Evolutionary conservation across 2,888 invertebrate species (phyloP).

Genomic region (Drosophila ustulata): DNA sequence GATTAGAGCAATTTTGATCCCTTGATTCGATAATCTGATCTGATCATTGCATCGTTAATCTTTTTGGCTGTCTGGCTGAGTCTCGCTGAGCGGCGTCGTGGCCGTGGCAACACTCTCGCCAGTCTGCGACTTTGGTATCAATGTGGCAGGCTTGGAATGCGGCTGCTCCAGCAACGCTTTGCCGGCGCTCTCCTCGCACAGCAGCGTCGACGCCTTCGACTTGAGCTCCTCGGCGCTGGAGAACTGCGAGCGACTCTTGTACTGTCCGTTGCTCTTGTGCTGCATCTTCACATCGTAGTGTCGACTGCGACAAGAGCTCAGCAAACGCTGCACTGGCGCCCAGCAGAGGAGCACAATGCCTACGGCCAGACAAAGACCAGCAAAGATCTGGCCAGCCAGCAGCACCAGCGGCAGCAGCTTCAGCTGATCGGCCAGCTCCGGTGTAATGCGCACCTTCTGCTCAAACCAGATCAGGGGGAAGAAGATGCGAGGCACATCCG

Average conservation of each 20-base stretch:
- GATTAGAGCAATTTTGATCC: conserved; percentile 50
- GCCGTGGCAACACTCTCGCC: conserved; percentile 65
- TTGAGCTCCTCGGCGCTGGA: conserved; percentile 71
- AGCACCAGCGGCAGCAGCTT: conserved; percentile 86
- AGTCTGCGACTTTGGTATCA: conserved; percentile 67
- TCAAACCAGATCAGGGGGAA: conserved; percentile 93
- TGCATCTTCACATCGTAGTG: conserved; percentile 64
- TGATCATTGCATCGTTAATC: conserved; percentile 30
- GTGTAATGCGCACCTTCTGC: conserved; percentile 88
- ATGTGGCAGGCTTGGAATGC: conserved; percentile 20
- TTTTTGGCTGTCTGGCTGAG: conserved; percentile 32
- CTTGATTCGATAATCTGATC: too few relatives aligned
- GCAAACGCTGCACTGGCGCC: conserved; percentile 75
- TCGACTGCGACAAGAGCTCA: conserved; percentile 49
- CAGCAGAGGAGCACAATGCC: conserved; percentile 85
- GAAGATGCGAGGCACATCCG: conserved; percentile 88
- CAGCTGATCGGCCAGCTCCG: conserved; percentile 87
- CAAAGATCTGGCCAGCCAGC: conserved; percentile 86
- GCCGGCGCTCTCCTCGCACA: conserved; percentile 52
- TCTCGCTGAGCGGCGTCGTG: conserved; percentile 54
- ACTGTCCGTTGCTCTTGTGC: conserved; percentile 65
- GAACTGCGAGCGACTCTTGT: conserved; percentile 58
- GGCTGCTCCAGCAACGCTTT: conserved; percentile 62
- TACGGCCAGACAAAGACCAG: conserved; percentile 85
- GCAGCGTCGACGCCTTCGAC: conserved; percentile 56